A percentile compares a stretch with the other conserved stretches of the same genome.
Evolutionary conservation across 2,888 invertebrate species (phyloP).

Genomic region (Drosophila recens): DNA sequence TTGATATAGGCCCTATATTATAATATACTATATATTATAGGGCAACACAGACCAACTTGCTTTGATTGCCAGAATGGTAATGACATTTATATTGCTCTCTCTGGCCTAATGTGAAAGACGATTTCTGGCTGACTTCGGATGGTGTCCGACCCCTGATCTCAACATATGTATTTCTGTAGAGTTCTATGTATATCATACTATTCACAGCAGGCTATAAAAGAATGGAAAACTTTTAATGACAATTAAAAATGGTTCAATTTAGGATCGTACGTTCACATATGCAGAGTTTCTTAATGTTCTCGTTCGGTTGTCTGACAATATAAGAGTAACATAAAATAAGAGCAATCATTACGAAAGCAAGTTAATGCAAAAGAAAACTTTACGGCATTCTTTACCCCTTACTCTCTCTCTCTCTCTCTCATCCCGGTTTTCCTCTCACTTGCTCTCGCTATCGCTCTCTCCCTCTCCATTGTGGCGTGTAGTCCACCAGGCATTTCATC

Average conservation of each 20-base stretch:
- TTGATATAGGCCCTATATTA: too few species aligned
- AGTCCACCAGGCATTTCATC: constrained; percentile 34
- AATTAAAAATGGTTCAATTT: background rate
- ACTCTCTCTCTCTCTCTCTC: too few species aligned
- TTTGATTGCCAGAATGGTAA: too few species aligned
- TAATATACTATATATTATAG: too few species aligned
- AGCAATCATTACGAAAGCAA: constrained; percentile 42
- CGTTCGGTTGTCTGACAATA: constrained; percentile 44
- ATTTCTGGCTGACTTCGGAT: too few species aligned
- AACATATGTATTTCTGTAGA: background rate
- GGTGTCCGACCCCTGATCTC: background rate
- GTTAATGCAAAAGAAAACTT: constrained; percentile 54
- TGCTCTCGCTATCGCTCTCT: background rate
- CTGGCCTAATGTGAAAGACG: too few species aligned
- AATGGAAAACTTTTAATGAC: background rate
- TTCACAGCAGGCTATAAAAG: too few species aligned
- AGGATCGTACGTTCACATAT: constrained; percentile 2
- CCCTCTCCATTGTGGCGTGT: constrained; percentile 12
- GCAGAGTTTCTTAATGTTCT: constrained; percentile 26
- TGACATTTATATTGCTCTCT: too few species aligned
- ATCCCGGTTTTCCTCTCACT: background rate
- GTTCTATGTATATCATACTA: background rate
- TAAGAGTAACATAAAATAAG: constrained; percentile 30
- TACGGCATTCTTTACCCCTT: constrained; percentile 30
- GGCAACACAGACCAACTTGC: too few species aligned